Evolutionary conservation across 2,797 vertebrate genomes (phyloP).

Genomic region (Sandelia bainsii): DNA sequence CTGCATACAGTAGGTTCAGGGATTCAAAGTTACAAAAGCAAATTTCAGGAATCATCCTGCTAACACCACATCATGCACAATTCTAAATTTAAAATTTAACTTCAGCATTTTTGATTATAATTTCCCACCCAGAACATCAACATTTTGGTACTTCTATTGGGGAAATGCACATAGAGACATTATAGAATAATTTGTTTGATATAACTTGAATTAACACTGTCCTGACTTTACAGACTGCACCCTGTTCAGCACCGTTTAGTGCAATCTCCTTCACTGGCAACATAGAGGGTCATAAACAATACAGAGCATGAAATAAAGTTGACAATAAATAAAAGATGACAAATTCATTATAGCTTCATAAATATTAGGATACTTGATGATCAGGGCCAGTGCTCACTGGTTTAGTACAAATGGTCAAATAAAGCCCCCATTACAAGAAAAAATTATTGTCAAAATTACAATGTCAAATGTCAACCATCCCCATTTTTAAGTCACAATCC

Average conservation of each 20-base stretch:
- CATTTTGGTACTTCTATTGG: background rate
- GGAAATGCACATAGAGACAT: background rate
- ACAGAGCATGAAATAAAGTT: conserved; percentile 49
- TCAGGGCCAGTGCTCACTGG: conserved; percentile 24
- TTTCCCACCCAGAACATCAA: conserved; percentile 48
- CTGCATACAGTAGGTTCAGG: no score
- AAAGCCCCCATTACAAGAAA: conserved; percentile 30
- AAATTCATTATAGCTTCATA: conserved; percentile 33
- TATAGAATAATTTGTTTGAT: background rate
- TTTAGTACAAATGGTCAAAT: conserved; percentile 43
- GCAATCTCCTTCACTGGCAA: conserved; percentile 65
- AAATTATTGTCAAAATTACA: conserved; percentile 28
- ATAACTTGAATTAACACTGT: conserved; percentile 9
- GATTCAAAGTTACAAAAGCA: no score
- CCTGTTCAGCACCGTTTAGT: conserved; percentile 67
- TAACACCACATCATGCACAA: background rate
- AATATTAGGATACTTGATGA: conserved; percentile 25
- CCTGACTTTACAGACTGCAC: conserved; percentile 37
- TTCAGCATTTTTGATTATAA: background rate
- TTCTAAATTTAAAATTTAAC: background rate
- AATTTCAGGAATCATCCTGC: no score
- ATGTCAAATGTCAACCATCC: conserved; percentile 4
- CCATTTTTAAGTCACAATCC: conserved; percentile 37
- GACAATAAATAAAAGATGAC: conserved; percentile 28
- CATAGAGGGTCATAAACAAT: conserved; percentile 30